A percentile compares a stretch with the other conserved stretches of the same genome.
Conservation (phyloP, 2,113 vertebrate species). For the Genyomyrus donnyi region DNA sequence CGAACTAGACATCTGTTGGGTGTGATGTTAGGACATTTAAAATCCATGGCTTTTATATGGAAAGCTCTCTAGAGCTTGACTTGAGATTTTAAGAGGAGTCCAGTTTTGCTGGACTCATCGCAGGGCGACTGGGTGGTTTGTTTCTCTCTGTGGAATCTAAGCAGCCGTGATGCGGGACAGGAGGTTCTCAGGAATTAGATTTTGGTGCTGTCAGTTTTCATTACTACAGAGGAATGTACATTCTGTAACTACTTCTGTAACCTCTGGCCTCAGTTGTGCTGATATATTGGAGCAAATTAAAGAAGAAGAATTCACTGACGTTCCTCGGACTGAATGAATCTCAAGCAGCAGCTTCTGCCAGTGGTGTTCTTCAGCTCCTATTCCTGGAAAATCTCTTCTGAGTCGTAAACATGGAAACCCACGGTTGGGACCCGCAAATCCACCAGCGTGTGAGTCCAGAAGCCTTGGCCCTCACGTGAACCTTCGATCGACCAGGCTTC, state of each 20-base stretch:
- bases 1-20: not conserved
- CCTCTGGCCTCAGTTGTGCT: not conserved
- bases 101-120: not conserved
- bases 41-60: not conserved
- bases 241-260: not conserved
- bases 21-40: not conserved
- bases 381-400: not conserved
- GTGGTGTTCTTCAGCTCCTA: not conserved
- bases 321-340: not conserved
- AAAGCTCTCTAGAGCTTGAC: not conserved
- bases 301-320: not conserved
- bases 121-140: not conserved
- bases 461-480: not conserved
- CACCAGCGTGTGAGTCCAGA: not conserved
- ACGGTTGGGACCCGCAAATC: not conserved
- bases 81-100: not conserved
- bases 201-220: constrained; percentile 6
- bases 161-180: not conserved
- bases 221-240: not conserved
- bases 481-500: not conserved
- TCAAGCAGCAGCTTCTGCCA: not conserved
- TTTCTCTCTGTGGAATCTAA: not conserved
- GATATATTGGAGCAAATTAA: not conserved
- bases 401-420: not conserved
- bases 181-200: not conserved